These are phyloP conservation scores for Tholera decimalis DNA, from an alignment of 2,888 invertebrate species.

Conservation along the genomic window DNA sequence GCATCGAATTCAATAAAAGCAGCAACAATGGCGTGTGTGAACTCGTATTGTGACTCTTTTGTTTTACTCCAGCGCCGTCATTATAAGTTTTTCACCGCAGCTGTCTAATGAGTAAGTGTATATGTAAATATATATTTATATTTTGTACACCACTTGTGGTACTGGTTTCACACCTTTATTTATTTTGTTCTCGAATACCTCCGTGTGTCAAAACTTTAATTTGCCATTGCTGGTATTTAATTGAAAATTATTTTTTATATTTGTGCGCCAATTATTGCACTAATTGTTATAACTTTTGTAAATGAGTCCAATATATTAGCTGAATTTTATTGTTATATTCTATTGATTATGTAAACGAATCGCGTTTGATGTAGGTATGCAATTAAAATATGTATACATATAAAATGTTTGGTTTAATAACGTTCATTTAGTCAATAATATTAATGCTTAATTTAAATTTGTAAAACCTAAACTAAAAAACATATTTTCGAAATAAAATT, in stretches of 20 bases:
- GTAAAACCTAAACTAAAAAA: slow-evolving; percentile 1
- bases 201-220: neutral
- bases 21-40: slow-evolving; percentile 86
- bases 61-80: slow-evolving; percentile 78
- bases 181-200: slow-evolving; percentile 15
- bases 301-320: neutral
- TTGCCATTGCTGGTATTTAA: neutral
- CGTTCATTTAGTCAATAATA: too few species aligned
- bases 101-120: slow-evolving; percentile 84
- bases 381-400: too few species aligned
- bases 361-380: too few species aligned
- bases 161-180: slow-evolving; percentile 17
- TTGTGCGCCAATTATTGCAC: slow-evolving; percentile 8
- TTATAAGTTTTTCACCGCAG: slow-evolving; percentile 83
- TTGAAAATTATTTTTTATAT: neutral
- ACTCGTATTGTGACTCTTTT: slow-evolving; percentile 83
- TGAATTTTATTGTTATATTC: neutral
- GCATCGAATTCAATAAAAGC: slow-evolving; percentile 86
- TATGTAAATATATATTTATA: slow-evolving; percentile 65
- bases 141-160: slow-evolving; percentile 47
- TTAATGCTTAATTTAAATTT: too few species aligned
- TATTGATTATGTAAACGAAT: neutral
- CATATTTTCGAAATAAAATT: slow-evolving; percentile 30
- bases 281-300: neutral
- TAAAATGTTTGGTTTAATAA: too few species aligned